These are phyloP conservation scores for Bombus confusus DNA, from an alignment of 1,140 invertebrate species.

Conservation along the genomic window DNA sequence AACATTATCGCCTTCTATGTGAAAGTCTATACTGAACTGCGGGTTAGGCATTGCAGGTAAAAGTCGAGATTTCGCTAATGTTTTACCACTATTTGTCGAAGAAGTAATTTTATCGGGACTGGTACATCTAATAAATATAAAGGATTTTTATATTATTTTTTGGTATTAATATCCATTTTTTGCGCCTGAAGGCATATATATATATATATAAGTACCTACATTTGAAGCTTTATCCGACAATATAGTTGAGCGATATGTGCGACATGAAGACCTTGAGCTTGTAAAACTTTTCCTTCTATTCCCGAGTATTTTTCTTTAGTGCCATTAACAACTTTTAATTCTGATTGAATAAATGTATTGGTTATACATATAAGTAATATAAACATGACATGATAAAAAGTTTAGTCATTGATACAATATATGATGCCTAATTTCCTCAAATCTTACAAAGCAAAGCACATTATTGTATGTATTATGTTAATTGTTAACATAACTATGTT, in stretches of 20 bases:
- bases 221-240: slow-evolving; percentile 77
- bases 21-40: slow-evolving; percentile 77
- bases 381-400: slow-evolving; percentile 10
- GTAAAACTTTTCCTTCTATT: slow-evolving; percentile 78
- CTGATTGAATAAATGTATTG: slow-evolving; percentile 49
- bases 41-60: slow-evolving; percentile 79
- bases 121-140: slow-evolving; percentile 63
- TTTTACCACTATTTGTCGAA: slow-evolving; percentile 74
- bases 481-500: not conserved
- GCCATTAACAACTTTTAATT: slow-evolving; percentile 73
- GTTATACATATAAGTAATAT: not conserved
- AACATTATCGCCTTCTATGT: slow-evolving; percentile 75
- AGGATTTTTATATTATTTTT: not conserved
- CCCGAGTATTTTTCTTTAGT: slow-evolving; percentile 77
- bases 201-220: slow-evolving; percentile 54
- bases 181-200: too few relatives aligned
- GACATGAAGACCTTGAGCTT: slow-evolving; percentile 79
- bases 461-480: not conserved
- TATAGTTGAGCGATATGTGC: slow-evolving; percentile 78
- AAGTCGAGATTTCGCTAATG: slow-evolving; percentile 78
- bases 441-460: not conserved
- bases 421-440: not conserved
- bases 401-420: not conserved
- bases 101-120: slow-evolving; percentile 74
- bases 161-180: not conserved